Base-by-base conservation (phyloP, 2,888 invertebrate genomes). In the Cheilosia pagana region DNA sequence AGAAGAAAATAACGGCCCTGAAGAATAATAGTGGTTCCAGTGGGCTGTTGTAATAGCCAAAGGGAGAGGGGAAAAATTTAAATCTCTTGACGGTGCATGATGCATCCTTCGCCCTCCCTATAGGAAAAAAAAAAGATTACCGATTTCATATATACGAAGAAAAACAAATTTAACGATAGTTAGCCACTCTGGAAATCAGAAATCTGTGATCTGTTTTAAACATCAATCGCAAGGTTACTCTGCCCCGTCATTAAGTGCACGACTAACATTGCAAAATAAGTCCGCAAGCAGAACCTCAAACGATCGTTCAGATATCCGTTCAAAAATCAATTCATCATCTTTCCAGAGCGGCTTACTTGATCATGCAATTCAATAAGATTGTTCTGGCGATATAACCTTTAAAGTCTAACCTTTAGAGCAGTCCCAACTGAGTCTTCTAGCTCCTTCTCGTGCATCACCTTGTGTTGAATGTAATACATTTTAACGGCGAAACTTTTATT, bases 401-500 rank as follows among this genome's bases (percentile, higher is more conserved):
- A 8, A 19, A 12, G 12, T 53, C 65, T 68, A 57, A 88, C 88
- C 76, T 88, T 88, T 2, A 68, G 55, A 50, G 52, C 75, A 71
- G 77, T 52, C 7, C 74, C 88, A 50, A 81, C 28, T 45, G 76
- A 83, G 53, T 88, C 87, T 63, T 78, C 55, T 70, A 62, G 77
- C 87, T 89, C 57, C 81, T 88, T 89, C 82, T 91, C 91, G 81
- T 93, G 94, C 78, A 94, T 93, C 67, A 93, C 90, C 86, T 94
- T 92, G 88, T 95, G 95, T 89, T 95, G 94, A 81, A 94, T 90
- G 89, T 94, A 95, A 88, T 95, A 95, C 88, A 94, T 94, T 89
- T 95, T 94, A 52, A 95, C 94, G 14, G 94, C 94, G 88, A 95
- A 95, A 65, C 93, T 93, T 88, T 94, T 95, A 55, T 94, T 93